phyloP scores from a whole-genome alignment of 2,797 vertebrate genomes.

The Channa striata region DNA sequence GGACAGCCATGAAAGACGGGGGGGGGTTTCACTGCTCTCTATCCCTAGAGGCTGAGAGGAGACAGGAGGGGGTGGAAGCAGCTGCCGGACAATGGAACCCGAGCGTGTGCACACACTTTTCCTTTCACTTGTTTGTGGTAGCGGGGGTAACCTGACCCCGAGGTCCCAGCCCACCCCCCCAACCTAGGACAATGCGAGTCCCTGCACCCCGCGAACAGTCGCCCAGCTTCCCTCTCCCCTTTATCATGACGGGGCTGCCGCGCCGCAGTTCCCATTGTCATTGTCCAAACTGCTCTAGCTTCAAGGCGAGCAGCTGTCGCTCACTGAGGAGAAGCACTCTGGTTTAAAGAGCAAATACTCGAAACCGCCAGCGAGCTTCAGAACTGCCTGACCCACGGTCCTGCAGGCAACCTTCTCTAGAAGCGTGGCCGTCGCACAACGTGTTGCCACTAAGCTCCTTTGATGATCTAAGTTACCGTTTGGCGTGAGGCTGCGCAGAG shows the following conservation, averaged over 20 bases:
- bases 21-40: constrained; percentile 32
- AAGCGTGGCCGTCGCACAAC: constrained; percentile 15
- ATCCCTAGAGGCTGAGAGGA: constrained; percentile 41
- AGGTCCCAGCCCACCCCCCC: constrained; percentile 54
- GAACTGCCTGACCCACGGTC: not conserved
- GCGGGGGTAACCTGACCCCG: constrained; percentile 74
- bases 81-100: constrained; percentile 80
- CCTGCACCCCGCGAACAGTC: constrained; percentile 54
- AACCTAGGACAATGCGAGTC: constrained; percentile 74
- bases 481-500: constrained; percentile 34
- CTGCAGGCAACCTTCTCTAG: not conserved
- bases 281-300: constrained; percentile 60
- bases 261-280: constrained; percentile 54
- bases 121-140: constrained; percentile 70
- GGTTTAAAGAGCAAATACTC: constrained; percentile 38
- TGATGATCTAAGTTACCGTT: constrained; percentile 5
- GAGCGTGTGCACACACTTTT: constrained; percentile 74
- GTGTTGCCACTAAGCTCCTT: constrained; percentile 6
- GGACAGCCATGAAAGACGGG: constrained; percentile 37
- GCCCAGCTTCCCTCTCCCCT: constrained; percentile 43
- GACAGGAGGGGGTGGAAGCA: constrained; percentile 46
- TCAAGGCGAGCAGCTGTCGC: constrained; percentile 78
- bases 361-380: not conserved
- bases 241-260: constrained; percentile 56
- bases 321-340: constrained; percentile 23